Conservation (phyloP, 2,888 invertebrate species). For the Lampropteryx suffumata region DNA sequence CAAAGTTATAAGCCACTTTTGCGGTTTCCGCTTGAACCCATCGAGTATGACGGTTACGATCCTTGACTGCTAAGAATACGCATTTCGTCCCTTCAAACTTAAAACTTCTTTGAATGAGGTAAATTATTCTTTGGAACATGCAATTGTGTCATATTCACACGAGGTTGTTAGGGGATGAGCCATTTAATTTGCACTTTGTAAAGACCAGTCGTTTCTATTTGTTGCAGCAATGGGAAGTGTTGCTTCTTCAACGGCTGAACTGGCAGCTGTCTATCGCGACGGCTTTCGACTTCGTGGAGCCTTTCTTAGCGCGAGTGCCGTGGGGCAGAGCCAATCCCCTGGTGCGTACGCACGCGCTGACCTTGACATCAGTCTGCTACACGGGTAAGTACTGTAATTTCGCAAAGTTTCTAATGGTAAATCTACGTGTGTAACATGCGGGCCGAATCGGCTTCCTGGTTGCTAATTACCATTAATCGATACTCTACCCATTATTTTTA, state of each 20-base stretch:
- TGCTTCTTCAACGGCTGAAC: conserved; percentile 88
- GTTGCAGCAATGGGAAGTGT: conserved; percentile 90
- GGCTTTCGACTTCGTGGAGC: conserved; percentile 92
- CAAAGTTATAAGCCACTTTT: conserved; percentile 72
- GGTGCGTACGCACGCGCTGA: conserved; percentile 88
- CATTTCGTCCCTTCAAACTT: conserved; percentile 56
- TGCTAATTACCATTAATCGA: conserved; percentile 60
- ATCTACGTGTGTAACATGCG: conserved; percentile 53
- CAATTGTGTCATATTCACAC: conserved; percentile 52
- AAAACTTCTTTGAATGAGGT: conserved; percentile 41
- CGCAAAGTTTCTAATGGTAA: conserved; percentile 23
- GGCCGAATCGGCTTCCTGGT: conserved; percentile 53
- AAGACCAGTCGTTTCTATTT: conserved; percentile 41
- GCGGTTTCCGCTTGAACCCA: conserved; percentile 76
- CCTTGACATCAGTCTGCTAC: conserved; percentile 89
- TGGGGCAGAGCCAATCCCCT: conserved; percentile 84
- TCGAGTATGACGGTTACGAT: conserved; percentile 78
- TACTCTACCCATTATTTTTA: conserved; percentile 39
- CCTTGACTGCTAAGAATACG: conserved; percentile 62
- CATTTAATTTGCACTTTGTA: conserved; percentile 32
- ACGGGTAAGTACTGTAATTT: conserved; percentile 84
- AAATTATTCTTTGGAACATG: conserved; percentile 40
- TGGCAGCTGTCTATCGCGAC: conserved; percentile 92
- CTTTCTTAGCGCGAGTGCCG: conserved; percentile 85
- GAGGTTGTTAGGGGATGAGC: conserved; percentile 52